These are phyloP conservation scores for Danio kyathit DNA, from an alignment of 2,797 vertebrate genomes.

Conservation along the genomic window DNA sequence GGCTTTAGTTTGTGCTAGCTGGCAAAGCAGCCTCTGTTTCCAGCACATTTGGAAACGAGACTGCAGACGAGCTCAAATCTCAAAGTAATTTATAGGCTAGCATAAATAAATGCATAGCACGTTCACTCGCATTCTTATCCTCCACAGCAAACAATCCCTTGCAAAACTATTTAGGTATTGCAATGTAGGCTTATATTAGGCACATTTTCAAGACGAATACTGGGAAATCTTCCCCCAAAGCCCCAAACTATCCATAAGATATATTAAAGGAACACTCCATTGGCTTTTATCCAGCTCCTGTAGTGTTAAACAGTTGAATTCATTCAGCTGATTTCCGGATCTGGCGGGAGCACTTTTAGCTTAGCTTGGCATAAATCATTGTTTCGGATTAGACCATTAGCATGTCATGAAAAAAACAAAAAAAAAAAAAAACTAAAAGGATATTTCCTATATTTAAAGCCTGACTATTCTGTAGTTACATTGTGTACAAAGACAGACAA, in stretches of 20 bases:
- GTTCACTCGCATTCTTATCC: slow-evolving; percentile 35
- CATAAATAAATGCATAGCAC: slow-evolving; percentile 29
- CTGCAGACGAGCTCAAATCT: slow-evolving; percentile 16
- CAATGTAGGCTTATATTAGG: slow-evolving; percentile 48
- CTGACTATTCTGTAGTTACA: no score
- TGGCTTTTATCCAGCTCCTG: no score
- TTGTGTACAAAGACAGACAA: no score
- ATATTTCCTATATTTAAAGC: no score
- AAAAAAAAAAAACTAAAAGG: no score
- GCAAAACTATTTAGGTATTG: slow-evolving; percentile 47
- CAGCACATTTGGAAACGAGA: not conserved
- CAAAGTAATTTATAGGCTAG: slow-evolving; percentile 31
- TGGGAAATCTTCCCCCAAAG: slow-evolving; percentile 14
- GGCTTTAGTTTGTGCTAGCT: slow-evolving; percentile 42
- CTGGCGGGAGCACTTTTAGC: no score
- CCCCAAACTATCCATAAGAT: slow-evolving; percentile 22
- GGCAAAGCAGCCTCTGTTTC: slow-evolving; percentile 8
- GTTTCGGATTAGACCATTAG: no score
- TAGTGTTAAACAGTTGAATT: no score
- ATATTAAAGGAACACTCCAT: not conserved
- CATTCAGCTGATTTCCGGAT: no score
- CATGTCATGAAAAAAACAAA: no score
- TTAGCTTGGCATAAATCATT: no score
- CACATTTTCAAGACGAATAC: slow-evolving; percentile 48
- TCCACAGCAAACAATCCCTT: slow-evolving; percentile 30